A percentile compares a stretch with the other conserved stretches of the same genome.
Conservation (phyloP, 2,888 invertebrate genomes). For the Orthosia cruda region DNA sequence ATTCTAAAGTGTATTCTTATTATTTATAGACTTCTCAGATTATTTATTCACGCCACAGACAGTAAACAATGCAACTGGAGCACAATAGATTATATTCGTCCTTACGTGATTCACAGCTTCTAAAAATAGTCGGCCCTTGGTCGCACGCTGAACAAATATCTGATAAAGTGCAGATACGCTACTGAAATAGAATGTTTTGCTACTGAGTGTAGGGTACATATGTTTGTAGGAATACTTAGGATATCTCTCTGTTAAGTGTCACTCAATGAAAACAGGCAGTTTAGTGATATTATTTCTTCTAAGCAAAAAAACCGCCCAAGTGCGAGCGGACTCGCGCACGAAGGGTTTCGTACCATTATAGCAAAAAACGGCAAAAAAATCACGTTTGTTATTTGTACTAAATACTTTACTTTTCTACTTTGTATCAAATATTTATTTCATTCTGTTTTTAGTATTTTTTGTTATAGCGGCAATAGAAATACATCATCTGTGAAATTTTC, state of each 20-base stretch:
- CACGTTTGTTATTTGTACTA: too few species aligned
- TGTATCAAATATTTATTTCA: too few species aligned
- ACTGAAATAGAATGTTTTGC: constrained; percentile 59
- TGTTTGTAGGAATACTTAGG: neutral
- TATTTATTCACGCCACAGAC: constrained; percentile 39
- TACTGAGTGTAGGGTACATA: constrained; percentile 33
- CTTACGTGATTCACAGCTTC: constrained; percentile 56
- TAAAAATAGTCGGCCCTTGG: constrained; percentile 66
- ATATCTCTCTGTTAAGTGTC: constrained; percentile 8
- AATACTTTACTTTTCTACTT: too few species aligned
- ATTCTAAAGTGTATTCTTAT: constrained; percentile 7
- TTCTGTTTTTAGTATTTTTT: too few species aligned
- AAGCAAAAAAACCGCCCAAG: too few species aligned
- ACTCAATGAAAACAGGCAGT: neutral
- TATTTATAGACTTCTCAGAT: constrained; percentile 31
- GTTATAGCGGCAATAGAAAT: too few species aligned
- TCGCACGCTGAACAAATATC: constrained; percentile 39
- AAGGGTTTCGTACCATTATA: too few species aligned
- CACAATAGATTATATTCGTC: constrained; percentile 56
- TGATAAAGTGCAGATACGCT: constrained; percentile 58
- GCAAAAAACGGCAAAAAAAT: too few species aligned
- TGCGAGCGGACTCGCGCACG: too few species aligned
- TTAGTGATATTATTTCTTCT: too few species aligned
- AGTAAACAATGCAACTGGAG: constrained; percentile 60
- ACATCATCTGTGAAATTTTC: too few species aligned